A percentile compares a stretch with the other conserved stretches of the same genome.
Conservation (phyloP, 2,113 vertebrate genomes). For the Tamias sibiricus region DNA sequence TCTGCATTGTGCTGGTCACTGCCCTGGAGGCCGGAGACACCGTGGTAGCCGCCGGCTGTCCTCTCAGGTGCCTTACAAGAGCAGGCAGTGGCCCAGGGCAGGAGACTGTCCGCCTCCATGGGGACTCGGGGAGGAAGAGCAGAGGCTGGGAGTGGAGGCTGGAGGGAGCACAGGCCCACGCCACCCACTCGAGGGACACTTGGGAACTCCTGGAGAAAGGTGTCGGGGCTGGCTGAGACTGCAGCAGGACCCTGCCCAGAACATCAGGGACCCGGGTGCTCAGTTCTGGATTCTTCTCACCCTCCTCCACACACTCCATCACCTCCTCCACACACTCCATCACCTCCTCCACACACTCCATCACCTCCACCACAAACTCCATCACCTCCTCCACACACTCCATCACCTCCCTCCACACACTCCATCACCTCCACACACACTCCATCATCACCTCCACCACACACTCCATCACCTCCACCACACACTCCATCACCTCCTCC, state of each 20-base stretch:
- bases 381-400: too few relatives aligned
- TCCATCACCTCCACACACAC: too few relatives aligned
- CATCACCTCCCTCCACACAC: too few relatives aligned
- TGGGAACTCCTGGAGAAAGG: not conserved
- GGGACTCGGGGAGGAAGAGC: not conserved
- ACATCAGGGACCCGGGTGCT: fast-evolving
- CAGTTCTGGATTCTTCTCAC: not conserved
- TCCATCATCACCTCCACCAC: too few relatives aligned
- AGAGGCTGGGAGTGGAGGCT: too few relatives aligned
- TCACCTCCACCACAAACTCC: too few relatives aligned
- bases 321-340: too few relatives aligned
- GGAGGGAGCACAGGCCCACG: not conserved
- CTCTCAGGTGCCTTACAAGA: not conserved
- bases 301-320: not conserved
- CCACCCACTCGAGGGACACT: fast-evolving
- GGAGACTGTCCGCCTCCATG: not conserved
- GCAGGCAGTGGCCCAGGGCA: fast-evolving
- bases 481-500: too few relatives aligned
- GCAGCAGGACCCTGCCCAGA: too few relatives aligned
- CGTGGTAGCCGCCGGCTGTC: fast-evolving
- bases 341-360: too few relatives aligned
- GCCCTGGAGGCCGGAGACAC: not conserved
- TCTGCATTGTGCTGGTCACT: fast-evolving
- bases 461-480: too few relatives aligned
- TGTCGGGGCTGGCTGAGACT: fast-evolving